Conservation (phyloP, 2,113 vertebrate species). For the Falcunculus frontatus region DNA sequence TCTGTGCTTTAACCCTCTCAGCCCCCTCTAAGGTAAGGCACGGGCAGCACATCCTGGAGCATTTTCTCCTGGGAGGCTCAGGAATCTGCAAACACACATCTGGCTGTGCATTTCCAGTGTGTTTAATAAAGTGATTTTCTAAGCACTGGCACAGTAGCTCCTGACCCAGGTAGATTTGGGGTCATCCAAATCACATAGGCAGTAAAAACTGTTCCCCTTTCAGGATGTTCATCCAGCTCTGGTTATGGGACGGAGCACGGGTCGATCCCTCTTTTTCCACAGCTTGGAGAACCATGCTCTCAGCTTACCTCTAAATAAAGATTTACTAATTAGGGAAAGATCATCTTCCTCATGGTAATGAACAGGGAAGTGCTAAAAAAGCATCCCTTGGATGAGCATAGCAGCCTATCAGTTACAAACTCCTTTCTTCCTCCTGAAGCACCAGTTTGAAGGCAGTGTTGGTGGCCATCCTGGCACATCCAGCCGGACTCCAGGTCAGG, state of each 20-base stretch:
- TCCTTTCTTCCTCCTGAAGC: not conserved
- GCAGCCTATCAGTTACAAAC: not conserved
- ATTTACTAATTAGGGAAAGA: not conserved
- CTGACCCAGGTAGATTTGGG: not conserved
- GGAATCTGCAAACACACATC: not conserved
- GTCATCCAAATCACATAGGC: not conserved
- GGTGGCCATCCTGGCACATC: not conserved
- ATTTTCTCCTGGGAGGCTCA: not conserved
- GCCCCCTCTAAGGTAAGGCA: not conserved
- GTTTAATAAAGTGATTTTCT: not conserved
- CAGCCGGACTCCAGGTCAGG: not conserved
- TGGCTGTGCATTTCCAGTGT: accelerated
- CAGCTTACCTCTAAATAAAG: not conserved
- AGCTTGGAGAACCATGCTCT: not conserved
- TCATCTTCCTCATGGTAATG: not conserved
- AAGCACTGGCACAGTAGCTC: not conserved
- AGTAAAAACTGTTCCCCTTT: not conserved
- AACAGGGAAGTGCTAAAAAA: not conserved
- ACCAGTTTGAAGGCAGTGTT: not conserved
- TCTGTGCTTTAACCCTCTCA: not conserved
- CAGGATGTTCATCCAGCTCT: not conserved
- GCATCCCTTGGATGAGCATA: not conserved
- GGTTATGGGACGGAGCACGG: accelerated
- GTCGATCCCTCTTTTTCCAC: not conserved
- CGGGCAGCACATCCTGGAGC: accelerated